Conservation (phyloP, 2,888 invertebrate genomes). For the Trachelus troglodyta region DNA sequence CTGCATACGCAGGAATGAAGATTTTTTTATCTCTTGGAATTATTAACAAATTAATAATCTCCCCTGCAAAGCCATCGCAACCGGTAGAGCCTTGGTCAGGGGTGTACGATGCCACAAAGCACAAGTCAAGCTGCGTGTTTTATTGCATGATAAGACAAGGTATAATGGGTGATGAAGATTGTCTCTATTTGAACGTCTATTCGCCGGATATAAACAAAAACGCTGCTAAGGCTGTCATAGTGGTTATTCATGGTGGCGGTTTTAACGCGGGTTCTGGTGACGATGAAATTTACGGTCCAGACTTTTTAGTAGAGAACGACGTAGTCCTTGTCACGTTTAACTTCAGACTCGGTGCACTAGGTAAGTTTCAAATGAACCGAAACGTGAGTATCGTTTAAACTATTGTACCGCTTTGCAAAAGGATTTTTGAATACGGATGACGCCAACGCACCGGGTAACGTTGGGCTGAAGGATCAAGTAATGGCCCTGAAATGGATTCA, state of each 20-base stretch:
- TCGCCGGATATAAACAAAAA: constrained; percentile 37
- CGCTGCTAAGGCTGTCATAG: constrained; percentile 31
- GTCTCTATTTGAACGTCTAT: constrained; percentile 45
- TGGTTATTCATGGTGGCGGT: constrained; percentile 43
- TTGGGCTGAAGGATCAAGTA: constrained; percentile 67
- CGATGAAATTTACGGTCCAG: constrained; percentile 33
- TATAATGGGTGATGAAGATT: constrained; percentile 47
- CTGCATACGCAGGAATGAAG: neutral
- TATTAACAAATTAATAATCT: neutral
- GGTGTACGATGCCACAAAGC: constrained; percentile 52
- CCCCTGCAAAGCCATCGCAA: constrained; percentile 28
- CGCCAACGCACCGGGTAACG: constrained; percentile 40
- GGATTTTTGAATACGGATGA: constrained; percentile 39
- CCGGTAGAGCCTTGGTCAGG: constrained; percentile 54
- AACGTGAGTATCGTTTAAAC: neutral
- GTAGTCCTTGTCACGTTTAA: constrained; percentile 43
- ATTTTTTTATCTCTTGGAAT: neutral
- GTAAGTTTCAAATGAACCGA: constrained; percentile 23
- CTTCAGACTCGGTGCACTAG: constrained; percentile 43
- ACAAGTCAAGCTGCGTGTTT: constrained; percentile 48
- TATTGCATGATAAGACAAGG: constrained; percentile 47
- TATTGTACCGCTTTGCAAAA: constrained; percentile 48
- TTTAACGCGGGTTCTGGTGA: constrained; percentile 29
- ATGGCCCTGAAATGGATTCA: constrained; percentile 70
- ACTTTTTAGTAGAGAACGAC: constrained; percentile 42